phyloP scores from a whole-genome alignment of 2,797 vertebrate species.

The Tachyglossus aculeatus region DNA sequence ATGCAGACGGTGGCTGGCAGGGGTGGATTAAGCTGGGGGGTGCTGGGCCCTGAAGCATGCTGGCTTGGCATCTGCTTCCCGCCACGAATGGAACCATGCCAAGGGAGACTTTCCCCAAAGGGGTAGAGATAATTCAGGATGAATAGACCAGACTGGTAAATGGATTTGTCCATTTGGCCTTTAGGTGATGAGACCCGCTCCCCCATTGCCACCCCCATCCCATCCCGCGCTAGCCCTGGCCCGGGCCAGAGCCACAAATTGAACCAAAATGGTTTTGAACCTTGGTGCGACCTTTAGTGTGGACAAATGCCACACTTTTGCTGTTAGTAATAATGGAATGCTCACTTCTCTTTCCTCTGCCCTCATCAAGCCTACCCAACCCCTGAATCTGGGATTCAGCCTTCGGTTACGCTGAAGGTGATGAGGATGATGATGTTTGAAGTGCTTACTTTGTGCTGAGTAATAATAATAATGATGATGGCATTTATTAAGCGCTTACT shows the following conservation, averaged over 20 bases:
- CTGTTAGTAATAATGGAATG: too few relatives aligned
- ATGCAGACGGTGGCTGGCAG: conserved; percentile 15
- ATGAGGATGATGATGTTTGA: too few relatives aligned
- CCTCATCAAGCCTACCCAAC: conserved; percentile 26
- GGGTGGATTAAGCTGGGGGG: conserved; percentile 1
- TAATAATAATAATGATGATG: too few relatives aligned
- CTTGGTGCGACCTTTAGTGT: neutral
- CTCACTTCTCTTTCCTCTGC: neutral
- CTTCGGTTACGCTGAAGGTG: too few relatives aligned
- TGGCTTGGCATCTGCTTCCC: conserved; percentile 9
- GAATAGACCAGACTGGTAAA: conserved; percentile 38
- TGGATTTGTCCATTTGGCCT: conserved; percentile 24
- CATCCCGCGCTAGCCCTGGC: neutral
- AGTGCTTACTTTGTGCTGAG: too few relatives aligned
- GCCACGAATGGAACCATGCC: conserved; percentile 1
- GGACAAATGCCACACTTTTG: too few relatives aligned
- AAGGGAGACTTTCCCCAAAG: conserved; percentile 32
- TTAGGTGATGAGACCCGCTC: conserved; percentile 47
- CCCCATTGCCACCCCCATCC: too few relatives aligned
- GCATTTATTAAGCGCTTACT: too few relatives aligned
- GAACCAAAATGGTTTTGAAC: neutral
- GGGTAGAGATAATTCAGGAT: conserved; percentile 54
- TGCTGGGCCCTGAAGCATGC: neutral
- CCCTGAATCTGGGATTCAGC: neutral
- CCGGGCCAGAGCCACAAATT: conserved; percentile 28